Evolutionary conservation across 2,797 vertebrate genomes (phyloP), one percentile per base, ranked within the genome.

Genomic region (Xiphophorus birchmanni): DNA sequence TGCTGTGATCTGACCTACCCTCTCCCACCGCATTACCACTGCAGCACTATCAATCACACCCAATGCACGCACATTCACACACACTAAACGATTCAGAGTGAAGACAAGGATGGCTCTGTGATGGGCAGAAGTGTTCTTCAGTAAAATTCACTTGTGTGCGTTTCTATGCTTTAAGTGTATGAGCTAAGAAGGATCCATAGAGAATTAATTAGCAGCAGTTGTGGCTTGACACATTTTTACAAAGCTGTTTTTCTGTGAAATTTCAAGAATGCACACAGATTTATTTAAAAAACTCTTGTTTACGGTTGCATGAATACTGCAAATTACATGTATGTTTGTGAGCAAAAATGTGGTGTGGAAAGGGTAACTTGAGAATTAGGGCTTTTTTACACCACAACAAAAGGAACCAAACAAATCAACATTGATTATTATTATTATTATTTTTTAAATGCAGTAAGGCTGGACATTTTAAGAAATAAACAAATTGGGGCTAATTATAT

Each of bases 31-130:
- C 93, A 93, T 91, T 90, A 90, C 77, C 86, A 90, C 92, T 93
- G 88, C 92, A 93, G 90, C 89, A 92, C 88, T 89, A 94, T 94
- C 92, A 93, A 93, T 93, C 91, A 93, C 54, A 80, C 48, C 52
- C 83, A 78, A n/a, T 47, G 42, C 73, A 67, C 73, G 65, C 75
- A 79, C 78, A 76, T 80, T 65, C 75, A 82, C 74, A 29, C 78
- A 79, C 75, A 82, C 80, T 44, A 44, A 90, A 83, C 77, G 77
- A 77, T 82, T 86, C 84, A 84, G 74, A 76, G 79, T 65, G 77
- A 80, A 87, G 83, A 91, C 88, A 90, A 89, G 82, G 86, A 92
- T 81, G 78, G 58, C 85, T 87, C 79, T 90, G 82, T 91, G 84
- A 93, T 84, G 77, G 87, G 89, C 78, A 80, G 80, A 63, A 60